Conservation (phyloP, 2,888 invertebrate genomes). For the Torymus texanus region DNA sequence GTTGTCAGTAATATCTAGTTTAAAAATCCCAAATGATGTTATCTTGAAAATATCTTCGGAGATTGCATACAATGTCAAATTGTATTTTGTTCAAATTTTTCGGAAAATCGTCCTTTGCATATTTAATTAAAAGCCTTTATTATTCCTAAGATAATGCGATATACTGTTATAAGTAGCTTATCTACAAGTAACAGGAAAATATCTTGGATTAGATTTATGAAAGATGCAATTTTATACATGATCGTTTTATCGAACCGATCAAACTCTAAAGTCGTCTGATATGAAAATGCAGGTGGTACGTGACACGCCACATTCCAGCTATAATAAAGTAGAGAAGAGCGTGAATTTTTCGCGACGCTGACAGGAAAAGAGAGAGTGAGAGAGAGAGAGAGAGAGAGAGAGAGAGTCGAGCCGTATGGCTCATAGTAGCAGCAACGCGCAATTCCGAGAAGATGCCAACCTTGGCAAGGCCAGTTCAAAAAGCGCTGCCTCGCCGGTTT, state of each 20-base stretch:
- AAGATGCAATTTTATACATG: no score
- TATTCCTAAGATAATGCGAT: no score
- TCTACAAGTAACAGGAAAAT: no score
- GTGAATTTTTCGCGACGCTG: background rate
- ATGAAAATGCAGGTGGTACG: constrained; percentile 45
- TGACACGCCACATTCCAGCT: constrained; percentile 53
- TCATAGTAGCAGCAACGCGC: constrained; percentile 14
- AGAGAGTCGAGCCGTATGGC: constrained; percentile 49
- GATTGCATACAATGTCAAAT: constrained; percentile 23
- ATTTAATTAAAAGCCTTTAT: background rate
- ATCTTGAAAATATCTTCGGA: constrained; percentile 55
- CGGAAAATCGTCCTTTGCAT: background rate
- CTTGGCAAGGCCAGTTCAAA: constrained; percentile 66
- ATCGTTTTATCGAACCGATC: no score
- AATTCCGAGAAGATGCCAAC: constrained; percentile 65
- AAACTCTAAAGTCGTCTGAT: no score
- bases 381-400: background rate
- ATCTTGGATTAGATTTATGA: no score
- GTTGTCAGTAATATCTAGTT: constrained; percentile 56
- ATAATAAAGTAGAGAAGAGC: background rate
- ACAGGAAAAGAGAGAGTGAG: background rate
- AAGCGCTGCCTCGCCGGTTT: constrained; percentile 61
- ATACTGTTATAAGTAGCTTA: no score
- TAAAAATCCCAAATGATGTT: constrained; percentile 59
- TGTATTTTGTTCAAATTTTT: constrained; percentile 15